phyloP scores from a whole-genome alignment of 2,113 vertebrate species.

The Bucco capensis region DNA sequence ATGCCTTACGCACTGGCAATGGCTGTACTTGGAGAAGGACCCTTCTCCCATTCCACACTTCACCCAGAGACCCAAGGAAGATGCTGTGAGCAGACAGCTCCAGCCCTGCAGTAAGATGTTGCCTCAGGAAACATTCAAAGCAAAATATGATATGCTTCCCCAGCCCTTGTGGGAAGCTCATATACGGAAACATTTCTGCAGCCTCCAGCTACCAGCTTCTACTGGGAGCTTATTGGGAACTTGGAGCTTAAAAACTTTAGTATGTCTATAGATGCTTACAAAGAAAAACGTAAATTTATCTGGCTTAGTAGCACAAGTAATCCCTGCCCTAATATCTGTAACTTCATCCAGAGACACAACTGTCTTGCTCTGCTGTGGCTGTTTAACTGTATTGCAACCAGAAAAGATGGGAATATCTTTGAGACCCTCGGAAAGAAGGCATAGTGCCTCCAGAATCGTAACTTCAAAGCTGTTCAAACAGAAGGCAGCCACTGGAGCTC shows the following conservation, averaged over 20 bases:
- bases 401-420: neutral
- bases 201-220: neutral
- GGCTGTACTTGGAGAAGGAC: neutral
- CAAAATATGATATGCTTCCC: neutral
- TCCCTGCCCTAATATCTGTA: neutral
- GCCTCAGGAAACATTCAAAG: neutral
- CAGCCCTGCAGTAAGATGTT: neutral
- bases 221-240: neutral
- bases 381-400: neutral
- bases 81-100: neutral
- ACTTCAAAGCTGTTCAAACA: neutral
- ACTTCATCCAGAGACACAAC: neutral
- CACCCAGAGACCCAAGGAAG: neutral
- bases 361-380: neutral
- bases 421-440: neutral
- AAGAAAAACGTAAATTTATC: neutral
- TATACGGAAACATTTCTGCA: neutral
- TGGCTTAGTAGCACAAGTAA: neutral
- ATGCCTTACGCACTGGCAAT: neutral
- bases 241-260: neutral
- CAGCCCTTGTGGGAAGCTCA: neutral
- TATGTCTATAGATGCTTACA: neutral
- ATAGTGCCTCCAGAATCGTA: neutral
- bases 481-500: neutral
- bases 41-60: neutral